Base-by-base conservation (phyloP, 2,797 vertebrate species). In the Oreonectes daqikongensis region DNA sequence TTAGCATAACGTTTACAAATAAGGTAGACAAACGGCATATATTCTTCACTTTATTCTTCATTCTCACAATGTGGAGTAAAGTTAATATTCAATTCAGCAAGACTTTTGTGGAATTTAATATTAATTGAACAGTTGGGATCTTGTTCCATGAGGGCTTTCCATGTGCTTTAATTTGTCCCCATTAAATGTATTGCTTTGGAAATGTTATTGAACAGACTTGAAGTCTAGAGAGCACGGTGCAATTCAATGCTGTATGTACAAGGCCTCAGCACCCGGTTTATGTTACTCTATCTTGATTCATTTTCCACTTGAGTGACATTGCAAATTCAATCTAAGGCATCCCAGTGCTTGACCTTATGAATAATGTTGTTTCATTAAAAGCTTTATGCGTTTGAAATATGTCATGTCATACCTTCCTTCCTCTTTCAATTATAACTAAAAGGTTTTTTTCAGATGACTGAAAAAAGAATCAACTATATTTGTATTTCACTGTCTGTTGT, bases 281-380 rank as follows among this genome's bases (percentile, higher is more conserved):
- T 83, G 78, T 65, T 76, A 82, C 72, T 84, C 53, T 65, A 40
- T 76, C 79, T 52, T 64, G 28, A 75, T 80, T 59, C 57, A 65
- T 87, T 87, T 83, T 71, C 82, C 88, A 86, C 80, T 83, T 69
- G 71, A 89, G 67, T 78, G 79, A 65, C 55, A 84, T 70, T 69
- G 63, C 28, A 60, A 79, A 63, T 70, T 59, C 59, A 70, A 74
- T 74, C 17, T 10, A 24, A 48, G 40, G 12, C 67, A 44, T 79
- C 69, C 17, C 57, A 69, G 24, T 72, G 69, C 17, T 48, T 88
- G 86, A 89, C 83, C 80, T 75, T 75, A 87, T 89, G 81, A 89
- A 88, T 59, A 48, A 53, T 55, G 84, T 78, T 20, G 52, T 9
- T 83, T 48, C 79, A 87, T 87, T 72, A 57, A n/a, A 87, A 84